Base-by-base conservation (phyloP, 2,888 invertebrate species). In the Charanyca ferruginea region DNA sequence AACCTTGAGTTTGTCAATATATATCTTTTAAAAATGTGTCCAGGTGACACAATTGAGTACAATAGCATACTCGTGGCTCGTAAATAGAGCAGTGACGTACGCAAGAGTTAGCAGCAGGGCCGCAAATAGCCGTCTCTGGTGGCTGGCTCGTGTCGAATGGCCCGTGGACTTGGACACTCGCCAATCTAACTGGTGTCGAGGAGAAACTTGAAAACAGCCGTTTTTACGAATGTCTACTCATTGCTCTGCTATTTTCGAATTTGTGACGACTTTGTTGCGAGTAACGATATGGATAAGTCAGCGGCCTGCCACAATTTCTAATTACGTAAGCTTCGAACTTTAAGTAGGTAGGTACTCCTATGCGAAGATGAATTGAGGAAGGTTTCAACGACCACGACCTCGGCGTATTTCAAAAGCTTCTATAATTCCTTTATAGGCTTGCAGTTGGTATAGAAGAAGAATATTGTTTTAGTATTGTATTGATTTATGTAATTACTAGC, bases 21-120 rank as follows among this genome's bases (percentile, higher is more conserved):
- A 80, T 83, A 77, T 83, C 77, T 83, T 79, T 79, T 79, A 85
- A 87, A 88, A 84, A 84, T 79, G 83, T 85, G 85, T 90, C 85
- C 91, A 91, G 91, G 91, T 94, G 93, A 93, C 90, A 93, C 91
- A 91, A 93, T 91, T 89, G 87, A 88, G 88, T 89, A 93, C 93
- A 94, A 92, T 91, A 88, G 89, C 84, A 82, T 88, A 86, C 85
- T 88, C 87, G 89, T 86, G 83, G 69, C 83, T 92, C 90, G 89
- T 93, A 94, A 94, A 94, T 95, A 94, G 94, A 94, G 90, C 93
- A 91, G 85, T 94, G 94, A 94, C 94, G 95, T 91, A 84, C 84
- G 83, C 76, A 22, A 87, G 87, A 87, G 90, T 91, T 92, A 91
- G 92, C 88, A 90, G 90, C 91, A 85, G 85, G 53, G 88, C 91